phyloP scores from a whole-genome alignment of 2,888 invertebrate species.

The Epicampocera succincta region DNA sequence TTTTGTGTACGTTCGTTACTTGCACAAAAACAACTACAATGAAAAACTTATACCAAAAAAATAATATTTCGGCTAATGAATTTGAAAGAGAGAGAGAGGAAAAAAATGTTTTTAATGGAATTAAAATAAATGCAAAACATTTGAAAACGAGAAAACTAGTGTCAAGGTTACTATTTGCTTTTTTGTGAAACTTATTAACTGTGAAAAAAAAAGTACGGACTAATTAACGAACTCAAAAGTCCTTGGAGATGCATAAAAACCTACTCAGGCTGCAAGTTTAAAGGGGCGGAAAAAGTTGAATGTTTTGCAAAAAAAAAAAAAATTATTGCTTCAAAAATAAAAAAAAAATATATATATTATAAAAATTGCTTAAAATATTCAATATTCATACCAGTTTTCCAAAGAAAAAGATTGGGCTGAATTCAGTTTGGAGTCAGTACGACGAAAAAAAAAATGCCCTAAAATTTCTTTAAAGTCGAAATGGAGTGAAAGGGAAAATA shows the following conservation, averaged over 20 bases:
- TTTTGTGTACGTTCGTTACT: constrained; percentile 7
- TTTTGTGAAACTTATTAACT: constrained; percentile 1
- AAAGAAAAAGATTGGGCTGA: too few species aligned
- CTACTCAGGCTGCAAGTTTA: too few species aligned
- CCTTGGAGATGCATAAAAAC: too few species aligned
- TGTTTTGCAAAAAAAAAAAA: too few species aligned
- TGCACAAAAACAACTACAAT: constrained; percentile 5
- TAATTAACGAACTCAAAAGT: constrained; percentile 10
- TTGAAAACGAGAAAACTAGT: neutral
- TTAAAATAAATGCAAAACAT: neutral
- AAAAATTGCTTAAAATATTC: too few species aligned
- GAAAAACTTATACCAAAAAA: neutral
- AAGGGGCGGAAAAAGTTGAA: neutral
- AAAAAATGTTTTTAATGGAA: neutral
- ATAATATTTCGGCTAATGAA: constrained; percentile 41
- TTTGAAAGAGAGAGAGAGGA: neutral
- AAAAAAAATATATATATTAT: too few species aligned
- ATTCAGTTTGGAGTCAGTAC: too few species aligned
- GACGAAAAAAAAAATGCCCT: too few species aligned
- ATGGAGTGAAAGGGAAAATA: too few species aligned
- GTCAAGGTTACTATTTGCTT: constrained; percentile 9
- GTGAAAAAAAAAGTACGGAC: neutral
- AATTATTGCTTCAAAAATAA: too few species aligned
- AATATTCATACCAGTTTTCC: too few species aligned
- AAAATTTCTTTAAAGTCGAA: too few species aligned